A percentile compares a stretch with the other conserved stretches of the same genome.
Conservation (phyloP, 2,113 vertebrate species). For the Numenius arquata region DNA sequence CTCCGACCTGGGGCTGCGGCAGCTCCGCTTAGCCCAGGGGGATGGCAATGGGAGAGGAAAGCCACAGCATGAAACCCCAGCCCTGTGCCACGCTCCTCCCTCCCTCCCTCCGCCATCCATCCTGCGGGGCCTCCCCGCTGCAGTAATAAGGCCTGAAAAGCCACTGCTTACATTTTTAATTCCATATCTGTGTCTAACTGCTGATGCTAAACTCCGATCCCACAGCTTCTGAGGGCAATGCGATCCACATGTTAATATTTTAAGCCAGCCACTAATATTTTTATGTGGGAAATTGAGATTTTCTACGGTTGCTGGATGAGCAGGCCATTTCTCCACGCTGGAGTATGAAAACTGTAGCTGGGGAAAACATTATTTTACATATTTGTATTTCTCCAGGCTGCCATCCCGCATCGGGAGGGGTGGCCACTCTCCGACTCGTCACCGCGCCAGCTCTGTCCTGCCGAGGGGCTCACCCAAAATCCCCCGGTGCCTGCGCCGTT, state of each 20-base stretch:
- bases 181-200: slow-evolving; percentile 68
- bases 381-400: neutral
- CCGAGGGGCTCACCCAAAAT: neutral
- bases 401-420: rapidly evolving
- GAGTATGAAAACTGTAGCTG: slow-evolving; percentile 14
- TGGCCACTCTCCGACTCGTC: neutral
- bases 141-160: neutral
- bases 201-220: slow-evolving; percentile 60
- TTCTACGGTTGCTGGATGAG: slow-evolving; percentile 63
- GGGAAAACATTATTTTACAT: slow-evolving; percentile 52
- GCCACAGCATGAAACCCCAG: rapidly evolving
- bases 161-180: slow-evolving; percentile 57
- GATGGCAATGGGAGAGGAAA: neutral
- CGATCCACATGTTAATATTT: slow-evolving; percentile 68
- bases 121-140: neutral
- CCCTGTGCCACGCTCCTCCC: neutral
- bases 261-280: slow-evolving; percentile 72
- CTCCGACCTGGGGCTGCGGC: neutral
- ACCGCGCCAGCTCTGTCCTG: rapidly evolving
- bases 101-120: neutral
- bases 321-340: slow-evolving; percentile 43
- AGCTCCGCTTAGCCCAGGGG: neutral
- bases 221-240: slow-evolving; percentile 58
- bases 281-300: slow-evolving; percentile 73
- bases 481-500: rapidly evolving